Base-by-base conservation (phyloP, 1,140 invertebrate species). In the Apocrypta bakeri region DNA sequence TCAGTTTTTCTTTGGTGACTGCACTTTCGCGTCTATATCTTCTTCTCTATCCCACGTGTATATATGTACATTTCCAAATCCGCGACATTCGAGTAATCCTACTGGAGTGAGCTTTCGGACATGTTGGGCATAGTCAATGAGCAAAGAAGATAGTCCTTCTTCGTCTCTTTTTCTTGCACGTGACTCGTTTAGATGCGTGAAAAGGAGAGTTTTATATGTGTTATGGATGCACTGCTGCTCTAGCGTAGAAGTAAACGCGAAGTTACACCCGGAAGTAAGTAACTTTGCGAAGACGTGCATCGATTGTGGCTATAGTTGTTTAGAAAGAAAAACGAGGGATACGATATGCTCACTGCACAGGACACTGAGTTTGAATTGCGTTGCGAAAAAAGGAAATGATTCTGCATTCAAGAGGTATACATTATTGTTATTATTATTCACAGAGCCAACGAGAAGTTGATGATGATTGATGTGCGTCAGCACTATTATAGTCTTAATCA, bases 51-150 rank as follows among this genome's bases (percentile, higher is more conserved):
- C 27, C 6, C 14, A 27, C 12, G 12, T n/a, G 6, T 64, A 6
- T n/a, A 64, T 11, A 66, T 6, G 9, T 2, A 25, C 64, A 24
- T 2, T 12, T 66, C 25, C 25, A 29, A 66, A 66, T 66, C 24
- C 24, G 64, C 64, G 64, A 66, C 64, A 66, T 25, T 66, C 64
- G 64, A 12, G 24, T 66, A 66, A 27, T 27, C 27, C 64, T 64
- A 8, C 25, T 17, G 11, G 68, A 71, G 68, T 31, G 68, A 71
- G 31, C 68, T 29, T 14, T 71, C 68, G 31, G 68, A 71, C 85
- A 82, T 21, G 81, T 79, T 71, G 81, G 31, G 85, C 85, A 85
- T 85, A 85, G 79, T 71, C 83, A 77, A 86, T 84, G 85, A 84
- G 83, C 82, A 81, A 79, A 84, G 82, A 27, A 11, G 64, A 27